Evolutionary conservation across 2,888 invertebrate genomes (phyloP), one percentile per base, ranked within the genome.

Genomic region (Branchellion lobata): DNA sequence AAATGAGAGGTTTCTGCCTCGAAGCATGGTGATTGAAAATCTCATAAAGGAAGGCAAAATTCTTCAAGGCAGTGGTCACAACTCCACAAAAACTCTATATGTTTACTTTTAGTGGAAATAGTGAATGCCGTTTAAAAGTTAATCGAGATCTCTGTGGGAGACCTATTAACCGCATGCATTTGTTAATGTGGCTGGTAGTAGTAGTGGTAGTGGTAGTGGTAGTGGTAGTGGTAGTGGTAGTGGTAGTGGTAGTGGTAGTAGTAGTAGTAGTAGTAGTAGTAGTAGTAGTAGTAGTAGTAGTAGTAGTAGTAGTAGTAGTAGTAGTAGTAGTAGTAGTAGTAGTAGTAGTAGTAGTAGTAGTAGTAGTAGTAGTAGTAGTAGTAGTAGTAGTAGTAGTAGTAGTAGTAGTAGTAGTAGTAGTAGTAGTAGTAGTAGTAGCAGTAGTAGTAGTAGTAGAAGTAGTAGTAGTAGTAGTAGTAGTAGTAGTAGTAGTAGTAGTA

Each of bases 251-350:
- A 57, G 61, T 57, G 21, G 61, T 57, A 14, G 24, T 57, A 57
- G 24, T 57, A 24, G 24, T 24, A 57, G 61, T 57, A 57, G 24
- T 57, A 57, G 61, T 57, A 57, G 24, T 57, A 57, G 24, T 57
- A 57, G 24, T 57, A 57, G 24, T 57, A 57, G 24, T 57, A 57
- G 24, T 57, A 57, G 24, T 57, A 57, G 24, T 57, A 57, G 24
- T 57, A 57, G 24, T 57, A 57, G 24, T 57, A 57, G 24, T 57
- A 57, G 24, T 57, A 57, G 24, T 57, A 57, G 24, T 57, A 57
- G 24, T 57, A 57, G 24, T 57, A 57, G 24, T 57, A 57, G 24
- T 57, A 57, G 21, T 8, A 57, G 24, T 57, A 57, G 24, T 57
- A 57, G 24, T 57, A 57, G 24, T 57, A 57, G 24, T 57, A 57